Base-by-base conservation (phyloP, 2,888 invertebrate genomes). In the Andrena haemorrhoa region DNA sequence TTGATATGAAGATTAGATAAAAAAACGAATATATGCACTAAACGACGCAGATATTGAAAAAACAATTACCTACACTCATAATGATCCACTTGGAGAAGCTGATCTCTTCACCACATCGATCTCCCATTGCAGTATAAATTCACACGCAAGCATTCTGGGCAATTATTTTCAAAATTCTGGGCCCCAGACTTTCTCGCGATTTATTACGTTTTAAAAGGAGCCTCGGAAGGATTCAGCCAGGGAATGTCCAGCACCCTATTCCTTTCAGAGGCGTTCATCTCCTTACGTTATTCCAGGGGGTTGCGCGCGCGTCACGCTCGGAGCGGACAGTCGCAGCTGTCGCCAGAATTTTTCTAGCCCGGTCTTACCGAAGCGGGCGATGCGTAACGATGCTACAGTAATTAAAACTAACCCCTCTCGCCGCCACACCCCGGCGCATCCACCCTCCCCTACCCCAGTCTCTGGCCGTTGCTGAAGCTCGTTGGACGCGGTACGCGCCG, bases 341-440 rank as follows among this genome's bases (percentile, higher is more conserved):
- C 82, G 79, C 65, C 74, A 80, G 85, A 82, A 89, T 89, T 89
- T 86, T 89, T 89, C 88, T 89, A 89, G 86, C 83, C 58, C 69
- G 83, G 79, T 86, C 87, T 88, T 85, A 82, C 82, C 77, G 88
- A 89, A 90, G 82, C 90, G 88, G 86, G 85, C 90, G 89, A 90
- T 90, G 92, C 91, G 91, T 89, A 91, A 91, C 90, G 90, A 92
- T 91, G 91, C 92, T 90, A 90, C 91, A 92, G 91, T 92, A 92
- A 92, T 92, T 92, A 92, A 92, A 92, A 92, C 89, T 87, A 88
- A 88, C 87, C 84, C 85, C 83, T 75, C 81, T 26, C 23, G 56
- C 60, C 65, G 69, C 33, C 66, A 47, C 66, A 35, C 49, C 72
- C 26, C 58, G 53, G 65, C 65, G 49, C 72, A 56, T 41, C 61